A percentile compares a stretch with the other conserved stretches of the same genome.
These are phyloP conservation scores for Zaprionus lachaisei DNA, from an alignment of 1,140 invertebrate species.

Conservation along the genomic window DNA sequence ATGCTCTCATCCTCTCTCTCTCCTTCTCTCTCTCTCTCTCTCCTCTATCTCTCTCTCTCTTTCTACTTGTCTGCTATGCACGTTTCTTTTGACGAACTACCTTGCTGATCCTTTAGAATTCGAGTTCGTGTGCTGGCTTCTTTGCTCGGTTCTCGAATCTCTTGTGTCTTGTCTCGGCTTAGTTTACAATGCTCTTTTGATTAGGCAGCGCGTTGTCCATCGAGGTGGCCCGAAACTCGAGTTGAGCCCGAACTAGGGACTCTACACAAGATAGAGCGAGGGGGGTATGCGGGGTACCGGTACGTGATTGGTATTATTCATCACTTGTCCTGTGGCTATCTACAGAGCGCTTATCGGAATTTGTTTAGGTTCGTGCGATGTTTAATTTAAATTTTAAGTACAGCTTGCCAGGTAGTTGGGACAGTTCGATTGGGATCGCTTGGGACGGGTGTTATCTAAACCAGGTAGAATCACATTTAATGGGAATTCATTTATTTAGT, in stretches of 20 bases:
- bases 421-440: neutral
- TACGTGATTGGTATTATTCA: conserved; percentile 84
- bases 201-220: conserved; percentile 48
- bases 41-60: neutral
- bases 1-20: neutral
- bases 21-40: neutral
- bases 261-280: neutral
- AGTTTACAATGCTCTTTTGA: conserved; percentile 81
- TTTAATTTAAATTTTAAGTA: conserved; percentile 83
- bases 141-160: neutral
- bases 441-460: conserved; percentile 51
- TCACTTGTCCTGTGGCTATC: conserved; percentile 74
- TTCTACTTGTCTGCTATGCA: conserved; percentile 10
- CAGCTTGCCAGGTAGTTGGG: conserved; percentile 61
- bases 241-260: neutral
- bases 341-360: conserved; percentile 62
- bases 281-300: neutral
- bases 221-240: conserved; percentile 47
- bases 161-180: conserved; percentile 75
- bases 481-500: conserved; percentile 55
- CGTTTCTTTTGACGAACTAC: conserved; percentile 38
- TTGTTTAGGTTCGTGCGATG: conserved; percentile 68
- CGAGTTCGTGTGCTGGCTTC: conserved; percentile 40
- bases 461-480: conserved; percentile 72
- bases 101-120: conserved; percentile 71